Conservation (phyloP, 2,888 invertebrate species). For the Drosophila demipolita region DNA sequence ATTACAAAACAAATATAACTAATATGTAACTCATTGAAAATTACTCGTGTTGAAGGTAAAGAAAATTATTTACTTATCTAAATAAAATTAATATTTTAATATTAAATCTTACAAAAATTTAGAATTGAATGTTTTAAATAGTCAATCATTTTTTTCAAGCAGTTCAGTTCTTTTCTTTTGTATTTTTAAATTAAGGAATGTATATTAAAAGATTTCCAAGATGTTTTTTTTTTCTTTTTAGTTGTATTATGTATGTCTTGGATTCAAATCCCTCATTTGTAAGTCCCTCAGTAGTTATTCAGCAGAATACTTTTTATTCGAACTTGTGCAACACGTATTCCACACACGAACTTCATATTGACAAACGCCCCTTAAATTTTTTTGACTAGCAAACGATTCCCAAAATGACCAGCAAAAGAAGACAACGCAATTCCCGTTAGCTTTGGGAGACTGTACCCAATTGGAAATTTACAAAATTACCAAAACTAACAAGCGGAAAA, state of each 20-base stretch:
- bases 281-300: neutral
- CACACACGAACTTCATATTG: constrained; percentile 23
- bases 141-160: neutral
- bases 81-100: neutral
- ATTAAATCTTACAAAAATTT: neutral
- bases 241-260: neutral
- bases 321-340: constrained; percentile 2
- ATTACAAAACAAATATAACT: too few relatives aligned
- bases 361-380: neutral
- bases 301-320: neutral
- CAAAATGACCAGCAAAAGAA: constrained; percentile 50
- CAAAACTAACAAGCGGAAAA: constrained; percentile 74
- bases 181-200: neutral
- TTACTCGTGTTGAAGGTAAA: neutral
- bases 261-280: neutral
- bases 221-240: neutral
- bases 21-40: neutral
- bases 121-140: neutral
- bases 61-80: neutral
- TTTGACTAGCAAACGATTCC: constrained; percentile 31
- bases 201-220: neutral
- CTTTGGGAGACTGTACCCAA: constrained; percentile 17
- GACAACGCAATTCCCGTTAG: neutral
- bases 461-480: constrained; percentile 46
- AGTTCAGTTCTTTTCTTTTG: neutral